These are phyloP conservation scores for Disparrhopalites patrizii DNA, from an alignment of 2,888 invertebrate species.

Conservation along the genomic window DNA sequence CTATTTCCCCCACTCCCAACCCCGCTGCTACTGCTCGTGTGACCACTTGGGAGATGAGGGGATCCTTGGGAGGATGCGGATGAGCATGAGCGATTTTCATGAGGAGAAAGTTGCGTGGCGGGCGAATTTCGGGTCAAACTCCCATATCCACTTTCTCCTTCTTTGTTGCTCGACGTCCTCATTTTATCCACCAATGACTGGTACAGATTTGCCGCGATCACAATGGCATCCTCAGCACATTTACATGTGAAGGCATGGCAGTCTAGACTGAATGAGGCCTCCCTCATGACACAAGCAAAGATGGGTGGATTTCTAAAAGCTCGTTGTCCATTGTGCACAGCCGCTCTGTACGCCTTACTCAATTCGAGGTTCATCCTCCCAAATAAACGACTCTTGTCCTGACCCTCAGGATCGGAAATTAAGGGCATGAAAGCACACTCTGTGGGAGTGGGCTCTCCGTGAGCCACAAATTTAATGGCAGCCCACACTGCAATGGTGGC, in stretches of 20 bases:
- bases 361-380: conserved; percentile 43
- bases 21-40: neutral
- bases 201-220: conserved; percentile 85
- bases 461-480: conserved; percentile 75
- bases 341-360: conserved; percentile 32
- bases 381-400: conserved; percentile 46
- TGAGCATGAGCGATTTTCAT: conserved; percentile 43
- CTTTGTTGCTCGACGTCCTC: conserved; percentile 38
- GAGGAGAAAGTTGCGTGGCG: conserved; percentile 37
- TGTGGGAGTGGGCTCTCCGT: conserved; percentile 32
- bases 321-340: conserved; percentile 46
- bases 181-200: conserved; percentile 75
- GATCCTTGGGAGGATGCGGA: conserved; percentile 41
- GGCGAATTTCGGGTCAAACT: conserved; percentile 45
- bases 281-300: conserved; percentile 84
- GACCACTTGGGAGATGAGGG: conserved; percentile 3
- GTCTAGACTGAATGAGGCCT: conserved; percentile 71
- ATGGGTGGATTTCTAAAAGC: conserved; percentile 52
- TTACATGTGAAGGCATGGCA: conserved; percentile 89
- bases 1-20: neutral
- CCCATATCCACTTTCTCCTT: conserved; percentile 48
- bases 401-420: conserved; percentile 65
- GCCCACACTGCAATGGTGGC: conserved; percentile 92
- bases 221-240: conserved; percentile 84
- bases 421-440: conserved; percentile 78